Evolutionary conservation across 2,797 vertebrate genomes (phyloP), one percentile per base, ranked within the genome.

Genomic region (Oreochromis grahami): DNA sequence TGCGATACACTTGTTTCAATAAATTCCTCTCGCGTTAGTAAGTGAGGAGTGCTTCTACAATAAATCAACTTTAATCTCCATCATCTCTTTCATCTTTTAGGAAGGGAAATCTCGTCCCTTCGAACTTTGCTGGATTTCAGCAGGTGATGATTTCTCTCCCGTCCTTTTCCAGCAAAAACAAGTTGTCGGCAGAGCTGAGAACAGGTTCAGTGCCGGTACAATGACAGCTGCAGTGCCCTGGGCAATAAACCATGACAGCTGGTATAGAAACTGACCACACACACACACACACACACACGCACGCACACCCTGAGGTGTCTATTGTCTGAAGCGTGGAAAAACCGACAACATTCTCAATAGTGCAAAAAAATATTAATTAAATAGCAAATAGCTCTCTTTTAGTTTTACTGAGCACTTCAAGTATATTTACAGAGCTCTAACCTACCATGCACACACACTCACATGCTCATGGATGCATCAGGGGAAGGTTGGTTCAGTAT

Each of bases 161-260:
- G 50, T 72, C 45, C 45, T 43, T 65, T 78, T 79, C 76, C 45
- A 77, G 45, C 70, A 90, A 84, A 84, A 91, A 93, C 87, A 91
- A 88, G 87, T 81, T 63, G 68, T 50, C 72, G 82, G 86, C 90
- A 87, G 82, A 82, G 14, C 43, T 78, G 48, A 80, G 83, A 88
- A 91, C 86, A 93, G 88, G 90, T 90, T 92, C 84, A 83, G 81
- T 56, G 50, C 21, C 2, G 11, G 90, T 87, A 89, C 89, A 84
- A 80, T 87, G 90, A 92, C 95, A 95, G 94, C 93, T 95, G 95
- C 84, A 78, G 85, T 8, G 45, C 90, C 86, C 48, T 32, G 90
- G 82, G 92, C 91, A 88, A 90, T 94, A 95, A 94, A 93, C 79
- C 80, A 43, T 90, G 90, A 92, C 93, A 92, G 91, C 82, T 90